Evolutionary conservation across 1,140 invertebrate species (phyloP).

Genomic region (Lithobius niger): DNA sequence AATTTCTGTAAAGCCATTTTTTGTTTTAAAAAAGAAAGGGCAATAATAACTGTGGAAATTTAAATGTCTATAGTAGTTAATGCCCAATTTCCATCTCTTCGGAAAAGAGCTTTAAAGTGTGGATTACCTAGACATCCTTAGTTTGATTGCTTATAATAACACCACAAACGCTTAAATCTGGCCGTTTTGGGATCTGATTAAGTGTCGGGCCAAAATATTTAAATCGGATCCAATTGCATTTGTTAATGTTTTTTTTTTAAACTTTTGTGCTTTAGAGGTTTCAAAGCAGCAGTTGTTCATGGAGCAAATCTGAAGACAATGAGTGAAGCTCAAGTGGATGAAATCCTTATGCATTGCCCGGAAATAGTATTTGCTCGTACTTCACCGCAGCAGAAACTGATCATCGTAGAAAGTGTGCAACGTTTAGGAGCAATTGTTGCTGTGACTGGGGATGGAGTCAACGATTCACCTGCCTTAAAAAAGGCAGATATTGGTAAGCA

Average conservation of each 20-base stretch:
- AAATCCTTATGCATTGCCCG: slow-evolving; percentile 34
- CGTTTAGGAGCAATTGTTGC: slow-evolving; percentile 39
- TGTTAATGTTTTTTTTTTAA: background rate
- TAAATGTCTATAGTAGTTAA: too few species aligned
- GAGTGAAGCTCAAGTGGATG: slow-evolving; percentile 36
- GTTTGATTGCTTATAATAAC: too few species aligned
- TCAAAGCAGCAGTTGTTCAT: slow-evolving; percentile 37
- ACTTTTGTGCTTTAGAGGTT: slow-evolving; percentile 4
- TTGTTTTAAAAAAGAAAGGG: too few species aligned
- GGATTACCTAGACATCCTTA: too few species aligned
- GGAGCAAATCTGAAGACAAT: slow-evolving; percentile 39
- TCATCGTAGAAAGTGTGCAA: slow-evolving; percentile 42
- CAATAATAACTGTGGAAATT: too few species aligned
- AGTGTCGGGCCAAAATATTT: too few species aligned
- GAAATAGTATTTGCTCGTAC: slow-evolving; percentile 45
- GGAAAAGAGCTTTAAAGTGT: too few species aligned
- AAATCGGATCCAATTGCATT: too few species aligned
- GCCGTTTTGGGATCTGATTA: too few species aligned
- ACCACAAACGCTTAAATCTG: too few species aligned
- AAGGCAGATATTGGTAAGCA: slow-evolving; percentile 34
- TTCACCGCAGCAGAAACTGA: slow-evolving; percentile 42
- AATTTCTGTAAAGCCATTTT: too few species aligned
- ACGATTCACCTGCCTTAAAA: slow-evolving; percentile 40
- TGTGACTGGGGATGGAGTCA: slow-evolving; percentile 44
- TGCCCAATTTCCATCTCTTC: too few species aligned